Evolutionary conservation across 1,140 invertebrate species (phyloP), one percentile per base, ranked within the genome.

Genomic region (Delia radicum): DNA sequence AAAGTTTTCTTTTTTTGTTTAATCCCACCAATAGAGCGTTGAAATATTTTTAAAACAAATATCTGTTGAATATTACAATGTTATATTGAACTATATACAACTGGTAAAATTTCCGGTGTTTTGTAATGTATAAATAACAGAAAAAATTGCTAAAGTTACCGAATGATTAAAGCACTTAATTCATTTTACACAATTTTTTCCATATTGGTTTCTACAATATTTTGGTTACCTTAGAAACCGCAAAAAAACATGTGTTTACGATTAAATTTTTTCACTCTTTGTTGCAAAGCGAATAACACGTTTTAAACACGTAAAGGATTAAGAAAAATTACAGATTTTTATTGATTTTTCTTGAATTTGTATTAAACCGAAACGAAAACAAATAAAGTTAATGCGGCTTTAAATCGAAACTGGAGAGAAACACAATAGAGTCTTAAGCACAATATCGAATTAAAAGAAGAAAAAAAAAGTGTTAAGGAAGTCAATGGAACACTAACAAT

Each of bases 401-500:
- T 42, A 33, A 33, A 33, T 33, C 10, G 31, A 10, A 33, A 33
- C 10, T 4, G 31, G 31, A 33, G 10, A 33, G 37, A 42, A 42
- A n/a, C n/a, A n/a, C n/a, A n/a, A n/a, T n/a, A n/a, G n/a, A n/a
- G n/a, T n/a, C n/a, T n/a, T n/a, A n/a, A n/a, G n/a, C n/a, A n/a
- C n/a, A n/a, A n/a, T n/a, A n/a, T n/a, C n/a, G n/a, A 42, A 42
- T 13, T 42, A 42, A 15, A 15, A 0, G 10, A 33, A 33, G 4
- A 42, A 42, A 42, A 15, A 42, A 55, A 21, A 18, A 55, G 48
- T 21, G 0, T 37, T 37, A 13, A 37, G 65, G 65, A 69, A 69
- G 65, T 69, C 65, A 69, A 33, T 69, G 65, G 65, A 69, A 69
- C 29, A 24, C n/a, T n/a, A n/a, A n/a, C 65, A 33, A 33, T 55